A percentile compares a stretch with the other conserved stretches of the same genome.
Conservation (phyloP, 2,113 vertebrate species). For the Albula glossodonta region DNA sequence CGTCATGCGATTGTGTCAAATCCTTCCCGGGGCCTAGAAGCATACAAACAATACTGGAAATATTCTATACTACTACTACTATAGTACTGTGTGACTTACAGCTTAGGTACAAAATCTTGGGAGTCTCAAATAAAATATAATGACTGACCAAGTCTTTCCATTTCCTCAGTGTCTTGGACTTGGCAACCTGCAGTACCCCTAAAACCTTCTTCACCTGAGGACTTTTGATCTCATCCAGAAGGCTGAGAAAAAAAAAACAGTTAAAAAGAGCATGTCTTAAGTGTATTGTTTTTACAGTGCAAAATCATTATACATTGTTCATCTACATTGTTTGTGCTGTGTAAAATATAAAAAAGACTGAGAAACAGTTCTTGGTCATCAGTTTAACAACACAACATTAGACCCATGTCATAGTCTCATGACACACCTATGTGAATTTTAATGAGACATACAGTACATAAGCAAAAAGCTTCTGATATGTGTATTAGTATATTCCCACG, state of each 20-base stretch:
- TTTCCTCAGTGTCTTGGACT: constrained; percentile 66
- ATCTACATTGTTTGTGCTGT: background rate
- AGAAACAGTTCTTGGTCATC: too few species aligned
- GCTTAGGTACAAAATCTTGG: background rate
- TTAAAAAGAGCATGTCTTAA: background rate
- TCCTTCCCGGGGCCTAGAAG: too few species aligned
- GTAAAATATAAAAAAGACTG: background rate
- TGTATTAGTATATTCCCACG: too few species aligned
- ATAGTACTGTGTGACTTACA: background rate
- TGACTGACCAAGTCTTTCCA: constrained; percentile 78
- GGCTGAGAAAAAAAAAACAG: constrained; percentile 53
- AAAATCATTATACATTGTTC: too few species aligned
- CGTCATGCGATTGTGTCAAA: too few species aligned
- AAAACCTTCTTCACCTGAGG: constrained; percentile 75
- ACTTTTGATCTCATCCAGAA: constrained; percentile 78
- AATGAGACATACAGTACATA: too few species aligned
- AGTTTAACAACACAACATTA: too few species aligned
- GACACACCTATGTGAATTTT: too few species aligned
- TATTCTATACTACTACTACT: background rate
- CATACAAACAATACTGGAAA: too few species aligned
- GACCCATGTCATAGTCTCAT: too few species aligned
- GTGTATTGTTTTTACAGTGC: too few species aligned
- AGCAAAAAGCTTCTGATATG: too few species aligned
- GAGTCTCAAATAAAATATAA: background rate
- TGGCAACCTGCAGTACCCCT: constrained; percentile 75